Base-by-base conservation (phyloP, 2,113 vertebrate genomes). In the Corydoras sp. region DNA sequence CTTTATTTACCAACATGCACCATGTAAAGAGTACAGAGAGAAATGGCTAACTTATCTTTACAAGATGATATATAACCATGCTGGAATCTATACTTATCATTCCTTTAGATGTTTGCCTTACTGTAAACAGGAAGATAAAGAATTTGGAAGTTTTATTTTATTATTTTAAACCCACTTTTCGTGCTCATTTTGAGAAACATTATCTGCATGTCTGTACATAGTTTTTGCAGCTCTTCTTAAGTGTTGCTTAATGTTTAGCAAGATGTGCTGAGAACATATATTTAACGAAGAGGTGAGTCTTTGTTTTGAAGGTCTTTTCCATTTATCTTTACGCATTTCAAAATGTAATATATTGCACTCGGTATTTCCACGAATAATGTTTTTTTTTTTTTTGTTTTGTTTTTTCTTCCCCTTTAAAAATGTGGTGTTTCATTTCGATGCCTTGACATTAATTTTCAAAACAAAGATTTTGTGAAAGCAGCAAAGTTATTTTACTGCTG, bases 61-160 rank as follows among this genome's bases (percentile, higher is more conserved):
- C 87, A 86, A 81, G 82, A 87, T 82, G 82, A 88, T 84, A 87
- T 89, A 90, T 87, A 87, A 89, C 35, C 35, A 90, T 85, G 91
- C 91, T 91, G 90, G 89, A 91, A 90, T 24, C 51, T 53, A 53
- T 43, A 88, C 88, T 83, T 84, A 92, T 88, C 90, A 92, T 95
- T 95, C 89, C 92, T 92, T 91, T 92, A 91, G 86, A 91, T 91
- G 84, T 93, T 95, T 94, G 92, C 92, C 92, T 94, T 95, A 91
- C 89, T 91, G 86, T 78, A 87, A 87, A 88, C 81, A 84, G 89
- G 72, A 56, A 65, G 50, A 49, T 5, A 72, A 43, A 66, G 92
- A 95, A 94, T 95, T 92, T 94, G 92, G 86, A 91, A 90, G 88
- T 81, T 82, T 68, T 68, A 56, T 9, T 24, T 24, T 58, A 10